phyloP scores from a whole-genome alignment of 1,140 invertebrate species.

The Mercenaria mercenaria region DNA sequence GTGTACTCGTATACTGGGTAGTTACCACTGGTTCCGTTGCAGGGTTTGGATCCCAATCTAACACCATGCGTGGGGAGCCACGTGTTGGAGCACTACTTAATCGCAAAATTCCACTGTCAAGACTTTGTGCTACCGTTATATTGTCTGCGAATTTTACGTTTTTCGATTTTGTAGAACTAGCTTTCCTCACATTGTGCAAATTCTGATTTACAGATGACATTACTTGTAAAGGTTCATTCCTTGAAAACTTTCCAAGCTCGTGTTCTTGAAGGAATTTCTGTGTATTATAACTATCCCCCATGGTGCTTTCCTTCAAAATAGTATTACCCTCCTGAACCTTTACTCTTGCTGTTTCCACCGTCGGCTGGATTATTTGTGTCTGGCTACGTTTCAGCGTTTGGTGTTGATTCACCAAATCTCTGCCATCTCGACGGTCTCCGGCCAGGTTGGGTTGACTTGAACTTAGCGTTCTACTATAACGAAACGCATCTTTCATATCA shows the following conservation, averaged over 20 bases:
- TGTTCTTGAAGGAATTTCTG: conserved; percentile 84
- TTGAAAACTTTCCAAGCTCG: conserved; percentile 72
- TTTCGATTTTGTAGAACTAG: conserved; percentile 70
- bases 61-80: conserved; percentile 36
- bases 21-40: conserved; percentile 59
- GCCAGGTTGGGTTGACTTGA: conserved; percentile 68
- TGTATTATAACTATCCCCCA: conserved; percentile 83
- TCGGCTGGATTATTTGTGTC: conserved; percentile 73
- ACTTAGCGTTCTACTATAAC: conserved; percentile 69
- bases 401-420: conserved; percentile 73
- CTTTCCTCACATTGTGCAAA: conserved; percentile 74
- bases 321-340: conserved; percentile 81
- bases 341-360: conserved; percentile 68
- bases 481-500: conserved; percentile 76
- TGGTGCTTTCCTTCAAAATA: conserved; percentile 79
- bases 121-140: conserved; percentile 75
- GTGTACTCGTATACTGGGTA: conserved; percentile 78
- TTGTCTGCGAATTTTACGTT: conserved; percentile 81
- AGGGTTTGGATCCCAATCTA: neutral
- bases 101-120: conserved; percentile 70
- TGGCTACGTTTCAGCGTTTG: conserved; percentile 71
- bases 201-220: conserved; percentile 83
- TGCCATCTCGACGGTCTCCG: conserved; percentile 71
- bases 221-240: conserved; percentile 79
- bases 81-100: conserved; percentile 68